phyloP scores from a whole-genome alignment of 1,140 invertebrate genomes.

The Rhagoletis pomonella region DNA sequence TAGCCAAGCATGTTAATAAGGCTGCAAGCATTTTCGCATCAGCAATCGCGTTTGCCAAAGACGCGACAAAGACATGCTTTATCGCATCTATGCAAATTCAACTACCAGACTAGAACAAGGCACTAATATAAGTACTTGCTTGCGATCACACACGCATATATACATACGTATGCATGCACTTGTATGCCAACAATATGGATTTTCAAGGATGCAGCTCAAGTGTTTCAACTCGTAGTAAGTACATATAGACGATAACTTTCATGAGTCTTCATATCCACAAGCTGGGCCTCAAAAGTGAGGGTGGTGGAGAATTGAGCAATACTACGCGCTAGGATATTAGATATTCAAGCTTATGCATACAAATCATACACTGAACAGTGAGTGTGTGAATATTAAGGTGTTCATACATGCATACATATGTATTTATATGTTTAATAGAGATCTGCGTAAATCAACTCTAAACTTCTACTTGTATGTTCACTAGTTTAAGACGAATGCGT shows the following conservation, averaged over 20 bases:
- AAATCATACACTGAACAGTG: neutral
- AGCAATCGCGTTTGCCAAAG: slow-evolving; percentile 26
- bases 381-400: neutral
- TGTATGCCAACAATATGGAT: neutral
- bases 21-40: neutral
- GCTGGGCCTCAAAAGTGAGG: neutral
- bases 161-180: neutral
- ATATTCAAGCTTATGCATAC: slow-evolving; percentile 16
- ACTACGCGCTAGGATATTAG: neutral
- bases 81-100: slow-evolving; percentile 19
- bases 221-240: neutral
- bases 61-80: slow-evolving; percentile 26
- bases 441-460: too few relatives aligned
- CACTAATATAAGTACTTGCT: neutral
- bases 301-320: neutral
- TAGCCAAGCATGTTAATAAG: slow-evolving; percentile 6
- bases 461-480: too few relatives aligned
- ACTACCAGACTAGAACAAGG: neutral
- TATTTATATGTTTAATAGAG: too few relatives aligned
- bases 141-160: neutral
- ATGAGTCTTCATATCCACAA: too few relatives aligned
- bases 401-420: neutral
- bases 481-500: too few relatives aligned
- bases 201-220: slow-evolving; percentile 42
- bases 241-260: too few relatives aligned